Percentiles rank a stretch among this genome's conserved stretches.
Conservation (phyloP, 1,140 invertebrate species). For the Zaprionus vittiger region DNA sequence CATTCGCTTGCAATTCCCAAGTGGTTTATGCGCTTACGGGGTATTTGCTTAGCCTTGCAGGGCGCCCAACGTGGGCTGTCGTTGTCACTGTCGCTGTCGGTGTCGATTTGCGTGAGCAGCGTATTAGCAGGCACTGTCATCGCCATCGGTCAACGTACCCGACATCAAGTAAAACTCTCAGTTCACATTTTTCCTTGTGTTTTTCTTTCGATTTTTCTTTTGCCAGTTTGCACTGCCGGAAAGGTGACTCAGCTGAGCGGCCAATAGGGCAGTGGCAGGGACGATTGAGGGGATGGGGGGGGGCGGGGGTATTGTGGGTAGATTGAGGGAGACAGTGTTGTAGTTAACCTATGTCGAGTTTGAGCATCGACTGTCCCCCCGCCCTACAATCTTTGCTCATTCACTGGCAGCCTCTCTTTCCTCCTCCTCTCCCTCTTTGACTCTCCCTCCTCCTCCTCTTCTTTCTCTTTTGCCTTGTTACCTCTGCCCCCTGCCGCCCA, state of each 20-base stretch:
- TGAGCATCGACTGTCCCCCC: slow-evolving; percentile 2
- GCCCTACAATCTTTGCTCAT: slow-evolving; percentile 52
- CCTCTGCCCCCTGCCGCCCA: slow-evolving; percentile 5
- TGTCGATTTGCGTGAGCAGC: slow-evolving; percentile 42
- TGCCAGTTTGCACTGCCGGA: slow-evolving; percentile 4
- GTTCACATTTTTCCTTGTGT: neutral
- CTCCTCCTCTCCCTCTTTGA: neutral
- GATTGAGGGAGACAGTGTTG: neutral
- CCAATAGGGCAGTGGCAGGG: neutral
- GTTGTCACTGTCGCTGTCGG: neutral
- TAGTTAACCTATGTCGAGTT: slow-evolving; percentile 42
- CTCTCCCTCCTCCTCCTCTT: neutral
- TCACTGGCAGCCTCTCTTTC: slow-evolving; percentile 35
- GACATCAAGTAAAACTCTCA: neutral
- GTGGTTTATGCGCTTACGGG: slow-evolving; percentile 12
- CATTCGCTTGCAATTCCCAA: slow-evolving; percentile 18
- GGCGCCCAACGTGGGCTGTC: neutral
- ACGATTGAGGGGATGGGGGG: no score
- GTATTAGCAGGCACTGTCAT: slow-evolving; percentile 49
- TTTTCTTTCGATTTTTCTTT: slow-evolving; percentile 7
- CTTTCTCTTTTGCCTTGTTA: neutral
- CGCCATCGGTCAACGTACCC: slow-evolving; percentile 35
- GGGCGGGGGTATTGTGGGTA: neutral
- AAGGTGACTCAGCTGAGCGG: slow-evolving; percentile 29
- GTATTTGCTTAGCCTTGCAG: slow-evolving; percentile 14